Conservation (phyloP, 2,113 vertebrate genomes). For the Chinchilla lanigera region DNA sequence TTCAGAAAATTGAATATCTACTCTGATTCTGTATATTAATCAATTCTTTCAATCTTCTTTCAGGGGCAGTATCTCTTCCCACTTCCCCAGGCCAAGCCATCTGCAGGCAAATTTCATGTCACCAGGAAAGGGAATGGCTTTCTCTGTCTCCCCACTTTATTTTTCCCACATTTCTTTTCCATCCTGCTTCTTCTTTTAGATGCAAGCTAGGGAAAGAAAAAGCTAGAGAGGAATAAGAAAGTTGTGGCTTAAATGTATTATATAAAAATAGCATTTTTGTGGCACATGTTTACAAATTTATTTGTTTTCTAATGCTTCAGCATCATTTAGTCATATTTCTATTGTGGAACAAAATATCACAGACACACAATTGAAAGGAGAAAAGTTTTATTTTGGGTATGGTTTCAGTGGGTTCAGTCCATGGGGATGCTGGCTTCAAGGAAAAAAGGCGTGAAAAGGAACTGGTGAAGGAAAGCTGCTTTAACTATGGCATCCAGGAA, state of each 20-base stretch:
- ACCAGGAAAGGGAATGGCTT: background rate
- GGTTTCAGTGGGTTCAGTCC: background rate
- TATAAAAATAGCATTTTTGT: background rate
- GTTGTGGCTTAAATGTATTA: background rate
- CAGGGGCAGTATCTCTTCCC: background rate
- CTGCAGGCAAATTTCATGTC: background rate
- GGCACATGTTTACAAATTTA: background rate
- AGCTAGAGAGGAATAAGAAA: background rate
- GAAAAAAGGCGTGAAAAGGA: background rate
- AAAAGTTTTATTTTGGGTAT: background rate
- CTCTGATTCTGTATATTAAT: background rate
- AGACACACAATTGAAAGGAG: background rate
- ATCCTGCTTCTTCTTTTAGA: background rate
- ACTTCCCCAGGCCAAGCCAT: background rate
- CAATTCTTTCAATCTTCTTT: background rate
- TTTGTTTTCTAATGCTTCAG: background rate
- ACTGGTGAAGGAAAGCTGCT: background rate
- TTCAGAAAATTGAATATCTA: background rate
- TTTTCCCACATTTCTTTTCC: background rate
- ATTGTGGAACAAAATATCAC: background rate
- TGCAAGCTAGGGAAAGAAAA: background rate
- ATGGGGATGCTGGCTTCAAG: background rate
- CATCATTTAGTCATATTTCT: background rate
- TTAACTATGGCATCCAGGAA: background rate
- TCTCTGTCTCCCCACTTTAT: background rate